Base-by-base conservation (phyloP, 2,113 vertebrate species). In the Platichthys flesus region DNA sequence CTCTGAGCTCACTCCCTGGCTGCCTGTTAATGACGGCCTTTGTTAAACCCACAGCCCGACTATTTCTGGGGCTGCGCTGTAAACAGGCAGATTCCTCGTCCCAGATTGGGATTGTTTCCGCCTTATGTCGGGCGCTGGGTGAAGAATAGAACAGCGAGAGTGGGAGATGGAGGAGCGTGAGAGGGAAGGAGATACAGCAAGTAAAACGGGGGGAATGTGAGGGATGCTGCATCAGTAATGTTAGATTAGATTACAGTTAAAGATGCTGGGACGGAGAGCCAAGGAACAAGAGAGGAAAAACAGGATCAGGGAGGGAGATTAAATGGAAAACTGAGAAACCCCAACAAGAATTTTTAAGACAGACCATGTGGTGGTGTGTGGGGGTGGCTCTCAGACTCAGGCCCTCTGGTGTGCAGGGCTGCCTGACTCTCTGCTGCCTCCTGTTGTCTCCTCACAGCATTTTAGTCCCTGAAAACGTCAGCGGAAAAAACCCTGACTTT, bases 1-100 rank as follows among this genome's bases (percentile, higher is more conserved):
- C 60, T 85, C 87, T 67, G 83, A 79, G 88, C 81, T 92, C 79
- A 42, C 69, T 77, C 79, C 21, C 73, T 59, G 85, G 73, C 61
- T 70, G 85, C 66, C 68, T 31, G 82, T 89, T 93, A 94, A 94
- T 94, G 86, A 92, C 57, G 40, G 85, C 89, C 90, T 93, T 94
- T 92, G 91, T 93, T 93, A 94, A 93, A 94, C 83, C 93, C 92
- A 89, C 93, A 91, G 89, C 78, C 78, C 26, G 76, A 80, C 90
- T 95, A 93, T 94, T 93, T 92, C 93, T 92, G 89, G 86, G 51
- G 83, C 85, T 60, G 51, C n/a, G 85, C 90, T 86, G 91, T 93
- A 93, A 95, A 94, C 91, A 92, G 90, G 74, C 91, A 90, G 93
- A 93, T 92, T 92, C 89, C 87, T 90, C 86, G 76, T 90, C 83